Conservation (phyloP, 2,113 vertebrate species). For the Elachura formosa region DNA sequence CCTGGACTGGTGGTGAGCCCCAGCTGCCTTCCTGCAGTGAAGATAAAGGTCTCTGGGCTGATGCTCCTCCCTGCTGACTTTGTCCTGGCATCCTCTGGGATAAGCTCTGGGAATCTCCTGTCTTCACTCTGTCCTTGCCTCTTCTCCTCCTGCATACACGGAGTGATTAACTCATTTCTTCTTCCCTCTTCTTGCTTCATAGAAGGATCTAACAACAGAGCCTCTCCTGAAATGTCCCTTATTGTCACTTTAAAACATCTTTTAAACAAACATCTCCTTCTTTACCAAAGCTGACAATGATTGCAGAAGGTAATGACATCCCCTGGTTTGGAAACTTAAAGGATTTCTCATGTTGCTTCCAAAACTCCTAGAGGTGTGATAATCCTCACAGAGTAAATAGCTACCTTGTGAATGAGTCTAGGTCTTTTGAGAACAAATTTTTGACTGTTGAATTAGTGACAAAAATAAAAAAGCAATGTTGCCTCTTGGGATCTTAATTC, state of each 20-base stretch:
- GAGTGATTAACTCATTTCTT: background rate
- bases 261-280: background rate
- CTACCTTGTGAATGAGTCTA: background rate
- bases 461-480: background rate
- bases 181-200: background rate
- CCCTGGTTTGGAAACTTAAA: background rate
- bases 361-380: background rate
- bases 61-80: background rate
- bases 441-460: background rate
- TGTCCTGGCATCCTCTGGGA: background rate
- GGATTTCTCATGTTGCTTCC: background rate
- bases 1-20: background rate
- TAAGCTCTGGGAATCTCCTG: background rate
- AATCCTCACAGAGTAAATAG: background rate
- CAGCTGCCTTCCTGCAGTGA: background rate
- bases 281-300: background rate
- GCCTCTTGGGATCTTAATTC: background rate
- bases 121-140: background rate
- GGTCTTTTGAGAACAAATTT: background rate
- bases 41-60: background rate
- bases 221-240: background rate
- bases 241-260: background rate
- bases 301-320: background rate
- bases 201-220: background rate
- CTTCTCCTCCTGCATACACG: background rate